Evolutionary conservation across 2,888 invertebrate genomes (phyloP), one percentile per base, ranked within the genome.

Genomic region (Rhagonycha lutea): DNA sequence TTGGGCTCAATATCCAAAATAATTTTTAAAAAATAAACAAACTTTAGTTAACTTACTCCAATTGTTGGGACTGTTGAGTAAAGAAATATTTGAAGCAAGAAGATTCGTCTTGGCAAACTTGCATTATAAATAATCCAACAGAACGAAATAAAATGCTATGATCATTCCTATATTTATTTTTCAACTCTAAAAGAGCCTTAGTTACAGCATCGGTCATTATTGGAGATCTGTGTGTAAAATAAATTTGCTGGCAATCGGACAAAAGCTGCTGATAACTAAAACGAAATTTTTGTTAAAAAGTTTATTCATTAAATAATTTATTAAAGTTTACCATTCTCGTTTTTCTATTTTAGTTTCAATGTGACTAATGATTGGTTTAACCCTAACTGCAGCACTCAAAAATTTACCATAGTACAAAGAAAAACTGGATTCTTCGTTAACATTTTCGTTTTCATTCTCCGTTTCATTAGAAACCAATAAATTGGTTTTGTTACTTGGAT

Each of bases 361-460:
- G 82, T 97, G 92, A 77, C 92, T 91, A 63, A 98, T 93, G 9
- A 98, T 91, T 75, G 92, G 91, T 83, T 92, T 94, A 0, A 98
- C 91, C 85, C 96, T 95, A 0, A 94, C 93, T 0, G 98, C 94
- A n/a, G 96, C 94, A 0, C 96, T 94, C 86, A 98, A 96, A 86
- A 98, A 99, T 88, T 97, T 96, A 0, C 98, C 98, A 85, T 98
- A 99, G 85, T 96, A 98, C 47, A 92, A 92, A 68, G 94, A 97
- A 89, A 92, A 95, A 29, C 94, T 93, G 0, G 94, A 92, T 82
- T 95, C 94, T 12, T 86, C 86, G 14, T 81, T 81, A 65, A 71
- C 61, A 73, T 11, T 26, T 73, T 73, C 79, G 74, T 70, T 69
- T 11, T 32, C 61, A 63, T 32, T 65, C 18, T 68, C 47, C 8